Conservation (phyloP, 1,140 invertebrate species). For the Zophobas atratus region DNA sequence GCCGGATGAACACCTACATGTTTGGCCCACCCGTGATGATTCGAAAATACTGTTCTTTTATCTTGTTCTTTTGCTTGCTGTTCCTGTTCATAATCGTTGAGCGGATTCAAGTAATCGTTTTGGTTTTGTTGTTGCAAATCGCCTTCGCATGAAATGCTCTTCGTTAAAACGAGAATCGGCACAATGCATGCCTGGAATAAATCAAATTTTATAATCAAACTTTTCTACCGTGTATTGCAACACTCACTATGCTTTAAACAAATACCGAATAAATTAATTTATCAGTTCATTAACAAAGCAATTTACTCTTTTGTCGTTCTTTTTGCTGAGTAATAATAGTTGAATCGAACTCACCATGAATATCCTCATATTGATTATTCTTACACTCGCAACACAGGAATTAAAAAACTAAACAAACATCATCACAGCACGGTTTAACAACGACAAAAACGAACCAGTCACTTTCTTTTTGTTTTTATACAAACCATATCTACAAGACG, state of each 20-base stretch:
- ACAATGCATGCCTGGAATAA: constrained; percentile 35
- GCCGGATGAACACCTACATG: constrained; percentile 56
- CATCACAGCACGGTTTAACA: constrained; percentile 53
- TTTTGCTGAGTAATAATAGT: constrained; percentile 22
- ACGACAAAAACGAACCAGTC: constrained; percentile 56
- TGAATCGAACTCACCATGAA: constrained; percentile 24
- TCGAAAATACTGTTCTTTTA: constrained; percentile 62
- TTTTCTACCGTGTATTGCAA: constrained; percentile 16
- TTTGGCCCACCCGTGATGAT: constrained; percentile 57
- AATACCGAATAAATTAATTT: constrained; percentile 41
- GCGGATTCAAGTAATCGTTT: constrained; percentile 58
- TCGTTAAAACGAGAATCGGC: constrained; percentile 19
- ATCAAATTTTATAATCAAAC: constrained; percentile 28
- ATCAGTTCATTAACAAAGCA: constrained; percentile 37
- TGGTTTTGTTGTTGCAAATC: constrained; percentile 51
- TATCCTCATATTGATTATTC: constrained; percentile 34
- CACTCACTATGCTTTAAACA: constrained; percentile 19
- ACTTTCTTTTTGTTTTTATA: constrained; percentile 66
- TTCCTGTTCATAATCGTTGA: constrained; percentile 58
- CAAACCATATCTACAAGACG: constrained; percentile 47
- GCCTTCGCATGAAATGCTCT: constrained; percentile 7
- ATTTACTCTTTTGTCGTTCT: constrained; percentile 4
- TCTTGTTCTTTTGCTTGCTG: constrained; percentile 58
- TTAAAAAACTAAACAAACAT: constrained; percentile 55
- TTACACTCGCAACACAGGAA: constrained; percentile 19